A percentile compares a stretch with the other conserved stretches of the same genome.
phyloP scores from a whole-genome alignment of 37 sponge, comb jelly and placozoan genomes.

The Tethya wilhelma region DNA sequence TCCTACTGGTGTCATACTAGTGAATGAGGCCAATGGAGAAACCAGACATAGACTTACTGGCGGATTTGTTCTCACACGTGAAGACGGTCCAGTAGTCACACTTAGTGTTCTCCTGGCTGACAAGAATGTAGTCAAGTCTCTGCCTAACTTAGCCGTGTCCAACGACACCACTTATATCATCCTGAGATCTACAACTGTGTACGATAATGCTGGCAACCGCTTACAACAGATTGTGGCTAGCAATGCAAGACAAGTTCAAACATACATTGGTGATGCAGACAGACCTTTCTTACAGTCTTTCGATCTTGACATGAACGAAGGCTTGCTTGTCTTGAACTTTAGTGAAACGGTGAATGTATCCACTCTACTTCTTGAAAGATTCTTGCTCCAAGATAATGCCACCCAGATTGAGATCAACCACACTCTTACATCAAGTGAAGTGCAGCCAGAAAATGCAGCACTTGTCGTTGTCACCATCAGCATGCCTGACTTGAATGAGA shows the following conservation, averaged over 20 bases:
- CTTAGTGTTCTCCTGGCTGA: constrained; percentile 59
- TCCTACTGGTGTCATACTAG: constrained; percentile 68
- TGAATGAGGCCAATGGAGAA: constrained; percentile 23
- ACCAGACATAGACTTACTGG: constrained; percentile 68
- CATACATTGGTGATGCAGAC: constrained; percentile 65
- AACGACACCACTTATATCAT: constrained; percentile 64
- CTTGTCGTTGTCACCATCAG: constrained; percentile 55
- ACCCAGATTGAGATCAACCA: constrained; percentile 38
- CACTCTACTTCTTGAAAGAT: constrained; percentile 50
- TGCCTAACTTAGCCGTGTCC: constrained; percentile 55
- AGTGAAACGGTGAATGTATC: constrained; percentile 88
- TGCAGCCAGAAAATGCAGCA: constrained; percentile 57
- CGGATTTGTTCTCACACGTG: constrained; percentile 49
- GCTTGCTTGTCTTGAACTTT: constrained; percentile 77
- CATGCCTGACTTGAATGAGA: constrained; percentile 84
- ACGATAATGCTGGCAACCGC: constrained; percentile 77
- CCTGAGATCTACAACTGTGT: constrained; percentile 35
- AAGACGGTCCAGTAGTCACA: constrained; percentile 58
- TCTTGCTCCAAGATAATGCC: constrained; percentile 73
- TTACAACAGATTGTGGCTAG: constrained; percentile 38
- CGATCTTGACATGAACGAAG: constrained; percentile 85
- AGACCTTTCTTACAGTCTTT: constrained; percentile 76
- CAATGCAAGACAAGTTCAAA: constrained; percentile 52
- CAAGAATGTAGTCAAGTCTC: constrained; percentile 84
- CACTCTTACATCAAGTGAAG: constrained; percentile 69